Evolutionary conservation across 2,888 invertebrate species (phyloP).

Genomic region (Lysandra bellargus): DNA sequence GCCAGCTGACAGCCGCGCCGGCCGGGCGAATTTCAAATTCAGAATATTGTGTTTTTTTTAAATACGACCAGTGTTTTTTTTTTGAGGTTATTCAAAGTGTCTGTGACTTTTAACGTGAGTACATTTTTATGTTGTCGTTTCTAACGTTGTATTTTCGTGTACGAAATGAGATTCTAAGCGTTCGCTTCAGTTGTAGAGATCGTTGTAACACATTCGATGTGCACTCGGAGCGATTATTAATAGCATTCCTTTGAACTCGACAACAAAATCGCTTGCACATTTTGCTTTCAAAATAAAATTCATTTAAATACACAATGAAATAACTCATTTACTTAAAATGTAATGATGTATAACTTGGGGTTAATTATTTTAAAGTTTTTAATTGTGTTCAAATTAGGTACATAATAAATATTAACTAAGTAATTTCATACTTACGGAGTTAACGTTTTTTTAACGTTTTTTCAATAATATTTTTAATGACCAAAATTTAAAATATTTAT

Average conservation of each 20-base stretch:
- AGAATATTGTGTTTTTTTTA: background rate
- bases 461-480: too few relatives aligned
- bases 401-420: background rate
- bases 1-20: slow-evolving; percentile 37
- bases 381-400: background rate
- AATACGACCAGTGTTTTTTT: slow-evolving; percentile 13
- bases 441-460: too few relatives aligned
- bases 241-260: slow-evolving; percentile 29
- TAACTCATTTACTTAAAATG: background rate
- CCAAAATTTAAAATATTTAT: too few relatives aligned
- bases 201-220: slow-evolving; percentile 29
- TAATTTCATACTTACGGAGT: too few relatives aligned
- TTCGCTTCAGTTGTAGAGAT: slow-evolving; percentile 16
- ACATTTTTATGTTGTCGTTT: background rate
- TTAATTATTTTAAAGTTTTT: background rate
- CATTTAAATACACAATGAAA: background rate
- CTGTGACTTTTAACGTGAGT: slow-evolving; percentile 3
- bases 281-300: slow-evolving; percentile 2
- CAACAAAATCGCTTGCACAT: slow-evolving; percentile 17
- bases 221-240: slow-evolving; percentile 25
- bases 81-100: slow-evolving; percentile 8
- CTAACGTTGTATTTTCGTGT: background rate
- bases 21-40: slow-evolving; percentile 39
- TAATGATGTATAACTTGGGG: background rate
- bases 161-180: background rate